Conservation (phyloP, 1,140 invertebrate genomes). For the Magallana angulata region DNA sequence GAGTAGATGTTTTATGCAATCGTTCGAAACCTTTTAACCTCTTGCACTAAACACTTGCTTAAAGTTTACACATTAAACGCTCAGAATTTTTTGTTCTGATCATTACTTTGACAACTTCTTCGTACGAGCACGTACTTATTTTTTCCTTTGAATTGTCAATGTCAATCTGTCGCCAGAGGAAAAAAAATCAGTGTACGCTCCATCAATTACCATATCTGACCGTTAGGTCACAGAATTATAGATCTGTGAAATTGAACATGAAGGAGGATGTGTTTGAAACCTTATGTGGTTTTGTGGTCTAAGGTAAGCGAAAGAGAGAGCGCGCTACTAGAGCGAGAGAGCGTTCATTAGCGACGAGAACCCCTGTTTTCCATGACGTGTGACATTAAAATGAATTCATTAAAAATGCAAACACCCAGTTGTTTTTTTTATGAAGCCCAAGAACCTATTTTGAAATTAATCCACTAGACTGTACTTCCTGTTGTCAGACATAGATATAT, state of each 20-base stretch:
- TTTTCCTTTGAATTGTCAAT: background rate
- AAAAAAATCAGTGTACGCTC: background rate
- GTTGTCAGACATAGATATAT: conserved; percentile 5
- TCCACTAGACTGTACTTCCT: background rate
- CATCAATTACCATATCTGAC: background rate
- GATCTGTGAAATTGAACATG: background rate
- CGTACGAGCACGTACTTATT: background rate
- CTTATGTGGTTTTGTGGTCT: background rate
- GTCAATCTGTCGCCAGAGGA: background rate
- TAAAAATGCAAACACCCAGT: conserved; percentile 5
- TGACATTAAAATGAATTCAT: background rate
- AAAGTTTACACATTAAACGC: background rate
- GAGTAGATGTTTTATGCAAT: background rate
- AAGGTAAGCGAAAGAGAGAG: background rate
- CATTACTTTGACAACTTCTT: background rate
- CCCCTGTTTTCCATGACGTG: background rate
- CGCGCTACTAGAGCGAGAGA: background rate
- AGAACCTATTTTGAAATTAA: conserved; percentile 23
- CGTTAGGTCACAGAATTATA: background rate
- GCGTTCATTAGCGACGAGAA: background rate
- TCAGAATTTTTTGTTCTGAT: background rate
- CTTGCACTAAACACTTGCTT: background rate
- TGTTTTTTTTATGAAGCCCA: conserved; percentile 8
- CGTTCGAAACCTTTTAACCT: background rate
- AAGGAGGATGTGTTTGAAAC: background rate